These are phyloP conservation scores for Climacteris rufus DNA, from an alignment of 2,113 vertebrate species.

Conservation along the genomic window DNA sequence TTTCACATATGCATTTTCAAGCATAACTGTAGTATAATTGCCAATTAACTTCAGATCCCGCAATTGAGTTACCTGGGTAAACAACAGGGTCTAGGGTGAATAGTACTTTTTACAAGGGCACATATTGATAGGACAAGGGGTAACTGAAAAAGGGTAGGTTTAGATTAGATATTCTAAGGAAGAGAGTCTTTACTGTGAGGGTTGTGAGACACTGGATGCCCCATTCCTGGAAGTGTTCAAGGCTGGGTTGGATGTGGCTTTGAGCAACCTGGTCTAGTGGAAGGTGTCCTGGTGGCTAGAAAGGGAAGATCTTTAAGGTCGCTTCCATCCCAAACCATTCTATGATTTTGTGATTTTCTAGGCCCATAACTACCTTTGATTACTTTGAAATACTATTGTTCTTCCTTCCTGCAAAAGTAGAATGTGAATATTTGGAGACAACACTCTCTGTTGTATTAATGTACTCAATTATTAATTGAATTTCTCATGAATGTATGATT, in stretches of 20 bases:
- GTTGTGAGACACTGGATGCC: not conserved
- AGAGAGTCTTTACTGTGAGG: not conserved
- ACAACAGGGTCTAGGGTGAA: not conserved
- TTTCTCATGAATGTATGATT: not conserved
- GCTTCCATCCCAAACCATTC: accelerated
- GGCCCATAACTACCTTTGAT: not conserved
- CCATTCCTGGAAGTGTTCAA: not conserved
- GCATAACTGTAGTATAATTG: not conserved
- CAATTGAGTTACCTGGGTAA: accelerated
- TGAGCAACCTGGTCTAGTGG: not conserved
- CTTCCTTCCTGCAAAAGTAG: not conserved
- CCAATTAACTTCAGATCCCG: not conserved
- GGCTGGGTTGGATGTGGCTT: not conserved
- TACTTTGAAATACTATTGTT: not conserved
- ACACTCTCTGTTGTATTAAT: not conserved
- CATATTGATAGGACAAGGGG: not conserved
- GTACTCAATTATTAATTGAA: not conserved
- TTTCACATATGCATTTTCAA: not conserved
- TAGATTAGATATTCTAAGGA: not conserved
- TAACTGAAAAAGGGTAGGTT: not conserved
- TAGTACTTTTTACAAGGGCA: not conserved
- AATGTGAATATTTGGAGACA: not conserved
- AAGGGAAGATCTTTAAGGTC: not conserved
- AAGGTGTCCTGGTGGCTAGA: not conserved
- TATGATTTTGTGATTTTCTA: not conserved